Percentiles rank a stretch among this genome's conserved stretches.
These are phyloP conservation scores for Asbolus verrucosus DNA, from an alignment of 1,140 invertebrate species.

Conservation along the genomic window DNA sequence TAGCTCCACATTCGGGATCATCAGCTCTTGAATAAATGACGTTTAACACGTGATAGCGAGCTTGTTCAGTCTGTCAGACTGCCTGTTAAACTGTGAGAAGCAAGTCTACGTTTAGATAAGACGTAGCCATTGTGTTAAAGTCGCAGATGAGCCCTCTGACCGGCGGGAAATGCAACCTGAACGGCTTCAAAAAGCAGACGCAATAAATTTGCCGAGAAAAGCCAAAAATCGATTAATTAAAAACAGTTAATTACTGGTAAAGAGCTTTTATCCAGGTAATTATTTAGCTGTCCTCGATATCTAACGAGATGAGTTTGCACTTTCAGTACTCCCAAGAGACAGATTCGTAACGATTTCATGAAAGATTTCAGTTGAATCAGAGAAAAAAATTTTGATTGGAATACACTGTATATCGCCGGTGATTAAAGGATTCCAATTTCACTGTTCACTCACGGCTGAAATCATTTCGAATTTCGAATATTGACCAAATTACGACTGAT, in stretches of 20 bases:
- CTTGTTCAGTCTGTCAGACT: slow-evolving; percentile 10
- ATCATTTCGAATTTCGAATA: too few species aligned
- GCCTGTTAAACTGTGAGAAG: background rate
- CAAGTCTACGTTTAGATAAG: slow-evolving; percentile 4
- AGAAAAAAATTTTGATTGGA: too few species aligned
- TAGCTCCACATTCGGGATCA: background rate
- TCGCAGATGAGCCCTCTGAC: background rate
- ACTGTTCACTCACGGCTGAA: too few species aligned
- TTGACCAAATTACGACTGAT: too few species aligned
- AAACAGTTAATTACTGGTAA: slow-evolving; percentile 6
- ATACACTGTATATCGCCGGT: too few species aligned
- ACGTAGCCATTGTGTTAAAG: background rate
- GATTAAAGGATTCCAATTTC: too few species aligned
- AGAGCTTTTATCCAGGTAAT: background rate
- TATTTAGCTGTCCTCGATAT: slow-evolving; percentile 5
- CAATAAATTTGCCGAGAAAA: background rate
- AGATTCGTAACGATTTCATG: background rate
- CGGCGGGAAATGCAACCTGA: background rate
- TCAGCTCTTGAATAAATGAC: slow-evolving; percentile 7
- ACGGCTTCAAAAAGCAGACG: background rate
- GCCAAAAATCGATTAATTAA: slow-evolving; percentile 22
- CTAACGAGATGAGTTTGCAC: slow-evolving; percentile 5
- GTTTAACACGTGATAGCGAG: slow-evolving; percentile 3
- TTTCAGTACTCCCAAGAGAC: background rate
- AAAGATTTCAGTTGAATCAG: too few species aligned